These are phyloP conservation scores for Sigmodon hispidus DNA, from an alignment of 2,113 vertebrate species.

Conservation along the genomic window DNA sequence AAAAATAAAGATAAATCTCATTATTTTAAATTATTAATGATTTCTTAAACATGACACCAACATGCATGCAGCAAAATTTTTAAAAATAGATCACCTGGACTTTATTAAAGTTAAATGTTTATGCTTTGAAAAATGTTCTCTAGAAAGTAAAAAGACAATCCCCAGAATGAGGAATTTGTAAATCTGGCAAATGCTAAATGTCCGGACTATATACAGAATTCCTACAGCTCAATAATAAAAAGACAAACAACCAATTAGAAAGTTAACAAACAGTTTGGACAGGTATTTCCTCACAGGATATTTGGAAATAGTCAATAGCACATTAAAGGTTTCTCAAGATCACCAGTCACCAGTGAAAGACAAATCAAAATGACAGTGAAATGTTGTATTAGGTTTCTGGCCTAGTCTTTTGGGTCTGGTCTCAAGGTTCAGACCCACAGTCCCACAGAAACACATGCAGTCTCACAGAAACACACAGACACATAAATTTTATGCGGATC, in stretches of 20 bases:
- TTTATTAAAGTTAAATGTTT: not conserved
- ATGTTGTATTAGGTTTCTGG: no score
- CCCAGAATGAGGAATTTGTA: not conserved
- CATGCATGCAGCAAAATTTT: not conserved
- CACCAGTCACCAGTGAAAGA: constrained; percentile 11
- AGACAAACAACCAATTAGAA: not conserved
- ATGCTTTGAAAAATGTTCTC: not conserved
- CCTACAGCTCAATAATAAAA: not conserved
- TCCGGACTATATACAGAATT: not conserved
- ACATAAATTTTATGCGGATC: no score
- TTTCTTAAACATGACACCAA: not conserved
- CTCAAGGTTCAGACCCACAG: no score
- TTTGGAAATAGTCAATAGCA: not conserved
- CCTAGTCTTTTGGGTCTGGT: no score
- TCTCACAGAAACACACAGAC: no score
- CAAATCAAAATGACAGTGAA: constrained; percentile 1
- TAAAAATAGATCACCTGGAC: not conserved
- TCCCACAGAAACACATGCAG: no score
- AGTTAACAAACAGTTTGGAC: constrained; percentile 2
- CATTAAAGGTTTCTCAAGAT: not conserved
- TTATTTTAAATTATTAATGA: not conserved
- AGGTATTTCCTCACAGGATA: not conserved
- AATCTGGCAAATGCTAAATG: not conserved
- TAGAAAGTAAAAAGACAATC: not conserved
- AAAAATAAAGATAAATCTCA: not conserved